Base-by-base conservation (phyloP, 1,140 invertebrate genomes). In the Drosophila bocki region DNA sequence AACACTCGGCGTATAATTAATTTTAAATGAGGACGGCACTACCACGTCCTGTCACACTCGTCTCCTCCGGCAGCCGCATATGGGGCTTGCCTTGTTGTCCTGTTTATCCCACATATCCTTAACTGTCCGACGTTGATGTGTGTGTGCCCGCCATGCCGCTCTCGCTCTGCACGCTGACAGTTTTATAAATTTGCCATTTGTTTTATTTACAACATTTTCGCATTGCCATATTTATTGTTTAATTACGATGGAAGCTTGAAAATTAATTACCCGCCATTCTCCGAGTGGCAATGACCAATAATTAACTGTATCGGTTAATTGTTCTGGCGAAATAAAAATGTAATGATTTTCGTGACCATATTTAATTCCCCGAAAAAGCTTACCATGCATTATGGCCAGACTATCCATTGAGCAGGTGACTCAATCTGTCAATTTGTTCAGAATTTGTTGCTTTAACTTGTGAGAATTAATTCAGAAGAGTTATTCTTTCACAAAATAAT, bases 1-100 rank as follows among this genome's bases (percentile, higher is more conserved):
- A 57, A 80, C 85, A 88, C 80, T 83, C 51, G 84, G 64, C 80
- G 83, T 87, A 87, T 87, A 87, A 87, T 88, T 87, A 87, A 87
- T 87, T 87, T 88, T 84, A 87, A 87, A 87, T 87, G 72, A 60
- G 64, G 65, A 58, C 82, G 84, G 57, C 76, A 74, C 85, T 67
- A 62, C 61, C 61, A 65, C 50, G 50, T 57, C 59, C 60, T 69
- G 75, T 69, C 74, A 67, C 68, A 56, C 59, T 33, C 61, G 48
- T 65, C 60, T 60, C 45, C 42, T n/a, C 47, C 15, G 33, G 17
- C 29, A 32, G 45, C 44, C 47, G 35, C 78, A 61, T 47, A 45
- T 70, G 54, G 47, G 64, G 41, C 53, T 45, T 45, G 51, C 39
- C 53, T 44, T 47, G 42, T 33, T 58, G 59, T 53, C 32, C 62